Base-by-base conservation (phyloP, 2,888 invertebrate species). In the Margaritifera margaritifera region DNA sequence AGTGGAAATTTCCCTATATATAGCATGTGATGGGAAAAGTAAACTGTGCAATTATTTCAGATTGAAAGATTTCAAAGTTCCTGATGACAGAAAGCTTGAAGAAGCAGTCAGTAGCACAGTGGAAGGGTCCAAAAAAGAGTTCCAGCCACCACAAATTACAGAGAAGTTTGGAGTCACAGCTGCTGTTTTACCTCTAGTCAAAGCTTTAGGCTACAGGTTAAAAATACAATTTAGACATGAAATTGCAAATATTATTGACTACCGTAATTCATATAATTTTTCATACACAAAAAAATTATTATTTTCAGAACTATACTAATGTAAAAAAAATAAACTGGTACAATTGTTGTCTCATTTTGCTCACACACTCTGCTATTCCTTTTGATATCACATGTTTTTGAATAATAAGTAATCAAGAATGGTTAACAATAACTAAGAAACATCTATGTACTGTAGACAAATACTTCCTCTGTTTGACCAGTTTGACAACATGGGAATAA, bases 101-200 rank as follows among this genome's bases (percentile, higher is more conserved):
- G 65, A 64, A 31, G 22, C 19, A 8, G 8, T 64, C 19, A 54
- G 56, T 52, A 42, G 20, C n/a, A 42, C 24, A n/a, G 55, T 42
- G 42, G 42, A 42, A 25, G 11, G 62, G 22, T 63, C 69, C 27
- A 68, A 77, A n/a, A 62, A 65, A 24, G 69, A 84, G 50, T 91
- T 91, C 84, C 84, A 83, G 74, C 92, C 92, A 68, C 93, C 93
- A 2, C 87, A 83, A 6, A 92, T 95, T 61, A 90, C 92, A 4
- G 95, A 95, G 89, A 91, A 94, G 89, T 93, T 92, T 90, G 92
- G 92, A 84, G 92, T 95, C 66, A 95, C 94, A 1, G 92, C 93
- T 1, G 91, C 92, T 67, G 93, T 94, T 11, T 82, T 92, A 18
- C 93, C 93, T 0, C 81, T 95, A 63, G 92, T 95, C 84, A 91